Evolutionary conservation across 2,797 vertebrate genomes (phyloP).

Genomic region (Propithecus deckenii): DNA sequence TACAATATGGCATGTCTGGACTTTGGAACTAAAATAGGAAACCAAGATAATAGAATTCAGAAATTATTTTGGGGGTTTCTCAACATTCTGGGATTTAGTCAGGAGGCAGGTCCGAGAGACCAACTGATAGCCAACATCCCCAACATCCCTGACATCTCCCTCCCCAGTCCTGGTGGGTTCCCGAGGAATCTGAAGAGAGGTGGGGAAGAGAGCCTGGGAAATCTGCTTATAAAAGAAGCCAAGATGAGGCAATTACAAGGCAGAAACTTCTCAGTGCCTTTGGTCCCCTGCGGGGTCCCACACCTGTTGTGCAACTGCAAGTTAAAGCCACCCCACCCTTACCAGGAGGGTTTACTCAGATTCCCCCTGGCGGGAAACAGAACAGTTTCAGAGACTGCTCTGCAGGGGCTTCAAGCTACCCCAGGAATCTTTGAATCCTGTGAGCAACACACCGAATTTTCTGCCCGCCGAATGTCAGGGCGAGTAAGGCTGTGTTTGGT

Average conservation of each 20-base stretch:
- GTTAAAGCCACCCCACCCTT: neutral
- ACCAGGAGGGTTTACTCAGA: neutral
- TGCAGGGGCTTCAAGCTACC: neutral
- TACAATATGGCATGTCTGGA: neutral
- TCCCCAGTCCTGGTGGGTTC: neutral
- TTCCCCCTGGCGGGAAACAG: neutral
- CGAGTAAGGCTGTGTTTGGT: accelerated
- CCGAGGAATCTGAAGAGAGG: neutral
- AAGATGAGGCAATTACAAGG: neutral
- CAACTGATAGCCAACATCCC: neutral
- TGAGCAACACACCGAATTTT: neutral
- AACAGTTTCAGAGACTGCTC: neutral
- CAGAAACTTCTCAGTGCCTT: neutral
- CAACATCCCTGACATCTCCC: neutral
- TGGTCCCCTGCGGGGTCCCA: neutral
- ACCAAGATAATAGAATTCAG: neutral
- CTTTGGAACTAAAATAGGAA: conserved; percentile 37
- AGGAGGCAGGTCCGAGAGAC: neutral
- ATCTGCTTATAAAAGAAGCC: neutral
- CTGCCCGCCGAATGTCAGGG: neutral
- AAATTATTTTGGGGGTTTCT: neutral
- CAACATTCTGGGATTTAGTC: neutral
- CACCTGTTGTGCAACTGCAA: neutral
- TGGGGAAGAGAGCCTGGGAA: neutral
- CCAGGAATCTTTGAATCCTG: neutral